Evolutionary conservation across 1,140 invertebrate species (phyloP).

Genomic region (Telenomus remus): DNA sequence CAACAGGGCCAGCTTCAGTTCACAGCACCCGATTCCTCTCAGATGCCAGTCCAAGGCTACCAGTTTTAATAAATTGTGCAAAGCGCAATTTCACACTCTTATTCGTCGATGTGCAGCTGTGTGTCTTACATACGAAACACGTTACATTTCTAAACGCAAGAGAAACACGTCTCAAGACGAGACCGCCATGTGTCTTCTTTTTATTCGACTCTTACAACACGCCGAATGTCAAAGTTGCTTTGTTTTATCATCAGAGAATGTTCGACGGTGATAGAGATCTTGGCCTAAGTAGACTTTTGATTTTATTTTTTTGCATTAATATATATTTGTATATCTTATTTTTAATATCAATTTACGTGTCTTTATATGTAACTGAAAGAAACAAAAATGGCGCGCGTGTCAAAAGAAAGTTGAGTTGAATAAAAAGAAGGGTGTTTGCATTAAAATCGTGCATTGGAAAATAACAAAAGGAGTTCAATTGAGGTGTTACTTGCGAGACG

Average conservation of each 20-base stretch:
- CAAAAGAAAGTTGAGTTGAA: too few relatives aligned
- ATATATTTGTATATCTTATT: too few relatives aligned
- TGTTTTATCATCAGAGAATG: background rate
- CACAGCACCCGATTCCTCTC: conserved; percentile 79
- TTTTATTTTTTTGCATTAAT: too few relatives aligned
- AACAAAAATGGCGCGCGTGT: too few relatives aligned
- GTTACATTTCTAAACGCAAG: conserved; percentile 26
- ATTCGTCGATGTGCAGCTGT: conserved; percentile 62
- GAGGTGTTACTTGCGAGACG: conserved; percentile 61
- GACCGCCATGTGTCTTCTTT: conserved; percentile 12
- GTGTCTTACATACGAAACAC: conserved; percentile 59
- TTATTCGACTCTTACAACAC: conserved; percentile 4
- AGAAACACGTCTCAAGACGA: conserved; percentile 9
- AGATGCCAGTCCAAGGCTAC: conserved; percentile 85
- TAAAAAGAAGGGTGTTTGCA: too few relatives aligned
- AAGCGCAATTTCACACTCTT: conserved; percentile 55
- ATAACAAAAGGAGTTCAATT: too few relatives aligned
- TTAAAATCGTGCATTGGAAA: too few relatives aligned
- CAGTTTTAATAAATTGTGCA: conserved; percentile 80
- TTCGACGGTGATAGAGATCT: too few relatives aligned
- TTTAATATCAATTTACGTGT: too few relatives aligned
- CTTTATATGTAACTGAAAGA: too few relatives aligned
- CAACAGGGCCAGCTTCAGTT: conserved; percentile 86
- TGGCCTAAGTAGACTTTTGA: too few relatives aligned
- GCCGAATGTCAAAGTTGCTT: conserved; percentile 25